A percentile compares a stretch with the other conserved stretches of the same genome.
These are phyloP conservation scores for Rynchops niger DNA, from an alignment of 2,113 vertebrate species.

Conservation along the genomic window DNA sequence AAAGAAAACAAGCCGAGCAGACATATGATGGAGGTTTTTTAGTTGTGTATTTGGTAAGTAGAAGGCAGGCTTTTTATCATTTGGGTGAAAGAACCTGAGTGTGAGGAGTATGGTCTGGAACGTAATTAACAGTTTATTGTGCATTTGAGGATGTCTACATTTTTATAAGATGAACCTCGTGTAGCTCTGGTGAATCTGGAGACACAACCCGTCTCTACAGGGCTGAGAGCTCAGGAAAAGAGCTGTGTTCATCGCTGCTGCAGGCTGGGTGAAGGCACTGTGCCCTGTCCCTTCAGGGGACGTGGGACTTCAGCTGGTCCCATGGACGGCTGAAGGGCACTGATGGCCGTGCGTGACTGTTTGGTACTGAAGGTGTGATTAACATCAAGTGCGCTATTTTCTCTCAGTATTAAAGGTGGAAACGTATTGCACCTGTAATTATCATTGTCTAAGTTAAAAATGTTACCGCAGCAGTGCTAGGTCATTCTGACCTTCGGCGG, in stretches of 20 bases:
- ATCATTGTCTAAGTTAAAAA: neutral
- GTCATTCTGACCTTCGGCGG: constrained; percentile 34
- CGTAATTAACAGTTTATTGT: neutral
- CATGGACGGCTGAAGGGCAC: neutral
- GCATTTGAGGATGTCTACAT: neutral
- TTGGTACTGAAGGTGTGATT: neutral
- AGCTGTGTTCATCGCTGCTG: neutral
- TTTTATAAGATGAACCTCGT: neutral
- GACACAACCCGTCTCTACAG: neutral
- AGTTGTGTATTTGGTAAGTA: neutral
- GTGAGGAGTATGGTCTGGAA: neutral
- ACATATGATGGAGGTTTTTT: neutral
- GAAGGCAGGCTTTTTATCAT: neutral
- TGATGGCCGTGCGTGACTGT: neutral
- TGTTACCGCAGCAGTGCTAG: neutral
- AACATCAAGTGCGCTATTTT: neutral
- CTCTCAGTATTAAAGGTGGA: neutral
- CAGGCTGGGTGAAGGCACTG: neutral
- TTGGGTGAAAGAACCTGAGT: neutral
- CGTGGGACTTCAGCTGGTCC: neutral
- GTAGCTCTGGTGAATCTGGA: neutral
- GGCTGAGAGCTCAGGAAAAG: neutral
- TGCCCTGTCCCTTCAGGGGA: neutral
- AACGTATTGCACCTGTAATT: constrained; percentile 43
- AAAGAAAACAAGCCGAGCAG: neutral